phyloP scores from a whole-genome alignment of 1,140 invertebrate species.

The Sinella curviseta region DNA sequence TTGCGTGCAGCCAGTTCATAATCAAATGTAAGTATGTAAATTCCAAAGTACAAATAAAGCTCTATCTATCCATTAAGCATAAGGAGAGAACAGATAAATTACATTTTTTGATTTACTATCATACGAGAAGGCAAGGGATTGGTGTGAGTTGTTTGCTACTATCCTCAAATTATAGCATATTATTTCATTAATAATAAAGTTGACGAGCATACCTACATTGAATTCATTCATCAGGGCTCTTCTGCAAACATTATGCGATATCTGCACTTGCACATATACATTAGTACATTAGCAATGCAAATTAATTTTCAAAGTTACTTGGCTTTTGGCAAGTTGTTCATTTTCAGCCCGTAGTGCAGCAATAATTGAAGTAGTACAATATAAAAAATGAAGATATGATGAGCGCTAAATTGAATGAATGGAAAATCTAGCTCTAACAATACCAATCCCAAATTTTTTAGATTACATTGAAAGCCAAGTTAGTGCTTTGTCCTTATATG shows the following conservation, averaged over 20 bases:
- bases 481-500: not conserved
- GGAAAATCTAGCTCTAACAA: not conserved
- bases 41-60: no score
- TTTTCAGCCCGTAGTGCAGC: not conserved
- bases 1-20: no score
- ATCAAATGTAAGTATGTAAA: no score
- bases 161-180: not conserved
- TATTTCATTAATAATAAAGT: not conserved
- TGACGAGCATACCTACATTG: not conserved
- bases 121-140: not conserved
- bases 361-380: not conserved
- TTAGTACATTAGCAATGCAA: conserved; percentile 4
- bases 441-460: not conserved
- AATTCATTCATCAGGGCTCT: not conserved
- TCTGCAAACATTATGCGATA: no score
- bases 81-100: not conserved
- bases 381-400: not conserved
- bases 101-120: not conserved
- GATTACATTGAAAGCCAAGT: no score
- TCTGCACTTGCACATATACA: no score
- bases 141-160: not conserved
- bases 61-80: no score
- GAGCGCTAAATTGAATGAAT: not conserved
- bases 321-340: not conserved
- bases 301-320: conserved; percentile 4